phyloP scores from a whole-genome alignment of 2,888 invertebrate species.

The Pseudanteris insignis region DNA sequence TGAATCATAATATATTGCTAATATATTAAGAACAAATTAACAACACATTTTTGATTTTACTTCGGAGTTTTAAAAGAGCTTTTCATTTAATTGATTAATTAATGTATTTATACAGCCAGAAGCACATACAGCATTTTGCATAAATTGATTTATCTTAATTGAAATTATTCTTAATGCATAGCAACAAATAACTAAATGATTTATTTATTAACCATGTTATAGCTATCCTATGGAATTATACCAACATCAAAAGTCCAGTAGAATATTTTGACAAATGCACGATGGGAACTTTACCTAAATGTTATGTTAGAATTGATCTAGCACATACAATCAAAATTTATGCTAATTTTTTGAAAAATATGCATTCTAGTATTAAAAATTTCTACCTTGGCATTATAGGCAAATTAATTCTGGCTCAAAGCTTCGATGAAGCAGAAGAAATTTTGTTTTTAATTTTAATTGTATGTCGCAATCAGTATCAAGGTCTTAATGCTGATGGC shows the following conservation, averaged over 20 bases:
- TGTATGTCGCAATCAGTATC: conserved; percentile 1
- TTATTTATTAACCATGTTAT: no score
- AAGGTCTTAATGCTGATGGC: not conserved
- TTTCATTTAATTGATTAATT: no score
- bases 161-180: no score
- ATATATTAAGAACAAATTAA: no score
- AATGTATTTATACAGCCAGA: no score
- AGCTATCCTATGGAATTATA: conserved; percentile 5
- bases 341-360: conserved; percentile 10
- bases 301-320: conserved; percentile 28
- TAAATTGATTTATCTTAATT: no score
- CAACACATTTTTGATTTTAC: no score
- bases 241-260: not conserved
- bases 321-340: conserved; percentile 30
- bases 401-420: not conserved
- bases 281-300: conserved; percentile 4
- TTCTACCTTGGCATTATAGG: conserved; percentile 8
- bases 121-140: no score
- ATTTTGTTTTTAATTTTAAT: conserved; percentile 2
- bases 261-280: conserved; percentile 12
- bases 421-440: not conserved
- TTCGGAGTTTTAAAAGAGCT: no score
- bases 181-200: no score
- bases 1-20: no score
- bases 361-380: not conserved